These are phyloP conservation scores for Mirza zaza DNA, from an alignment of 2,113 vertebrate genomes.

Conservation along the genomic window DNA sequence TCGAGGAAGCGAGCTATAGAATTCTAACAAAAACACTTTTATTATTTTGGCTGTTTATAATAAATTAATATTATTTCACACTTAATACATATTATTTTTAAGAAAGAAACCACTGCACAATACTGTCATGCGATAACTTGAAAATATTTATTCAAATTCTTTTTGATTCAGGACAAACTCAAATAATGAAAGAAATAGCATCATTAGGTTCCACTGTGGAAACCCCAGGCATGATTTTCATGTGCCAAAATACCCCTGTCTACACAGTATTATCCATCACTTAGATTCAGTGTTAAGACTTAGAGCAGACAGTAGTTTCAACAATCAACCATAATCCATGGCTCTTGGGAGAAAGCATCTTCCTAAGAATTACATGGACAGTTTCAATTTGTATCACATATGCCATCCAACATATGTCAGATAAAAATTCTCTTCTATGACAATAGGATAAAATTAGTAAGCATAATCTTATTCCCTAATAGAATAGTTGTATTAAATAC, in stretches of 20 bases:
- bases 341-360: neutral
- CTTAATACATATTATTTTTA: neutral
- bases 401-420: constrained; percentile 7
- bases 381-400: neutral
- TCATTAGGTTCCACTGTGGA: neutral
- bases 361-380: neutral
- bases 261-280: neutral
- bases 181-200: neutral
- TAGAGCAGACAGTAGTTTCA: constrained; percentile 16
- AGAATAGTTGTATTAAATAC: neutral
- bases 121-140: neutral
- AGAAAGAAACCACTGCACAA: neutral
- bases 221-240: neutral
- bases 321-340: neutral
- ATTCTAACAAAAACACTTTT: neutral
- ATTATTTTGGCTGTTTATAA: neutral
- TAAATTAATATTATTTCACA: neutral
- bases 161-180: neutral
- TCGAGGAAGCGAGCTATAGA: neutral
- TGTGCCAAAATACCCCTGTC: neutral
- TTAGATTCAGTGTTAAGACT: neutral
- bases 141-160: neutral
- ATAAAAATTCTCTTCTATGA: neutral
- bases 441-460: neutral
- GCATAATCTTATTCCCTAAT: neutral